phyloP scores from a whole-genome alignment of 2,888 invertebrate genomes.

The Pterobdella sp. region DNA sequence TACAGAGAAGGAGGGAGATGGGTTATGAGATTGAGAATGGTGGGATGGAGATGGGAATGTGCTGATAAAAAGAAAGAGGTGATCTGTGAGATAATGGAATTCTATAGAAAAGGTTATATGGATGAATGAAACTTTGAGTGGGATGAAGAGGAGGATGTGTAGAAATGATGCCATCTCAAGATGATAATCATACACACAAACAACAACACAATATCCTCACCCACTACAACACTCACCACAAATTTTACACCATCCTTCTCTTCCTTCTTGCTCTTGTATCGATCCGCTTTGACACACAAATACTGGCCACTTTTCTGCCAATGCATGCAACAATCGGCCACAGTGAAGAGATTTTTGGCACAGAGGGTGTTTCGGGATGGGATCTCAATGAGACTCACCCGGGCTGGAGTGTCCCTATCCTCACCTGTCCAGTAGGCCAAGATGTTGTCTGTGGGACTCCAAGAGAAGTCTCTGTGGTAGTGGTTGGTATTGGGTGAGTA shows the following conservation, averaged over 20 bases:
- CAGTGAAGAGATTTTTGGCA: constrained; percentile 91
- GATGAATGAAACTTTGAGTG: no score
- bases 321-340: constrained; percentile 93
- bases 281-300: constrained; percentile 86
- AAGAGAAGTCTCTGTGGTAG: constrained; percentile 72
- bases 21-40: no score
- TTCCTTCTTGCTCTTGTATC: constrained; percentile 76
- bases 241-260: constrained; percentile 63
- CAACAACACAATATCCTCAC: no score
- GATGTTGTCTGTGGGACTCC: constrained; percentile 94
- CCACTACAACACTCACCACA: constrained; percentile 6
- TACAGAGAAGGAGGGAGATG: constrained; percentile 40
- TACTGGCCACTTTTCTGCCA: constrained; percentile 93
- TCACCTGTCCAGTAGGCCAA: constrained; percentile 98
- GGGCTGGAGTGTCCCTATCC: constrained; percentile 80
- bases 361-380: constrained; percentile 62
- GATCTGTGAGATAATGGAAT: no score
- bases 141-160: no score
- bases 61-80: no score
- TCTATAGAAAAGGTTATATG: no score
- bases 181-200: no score
- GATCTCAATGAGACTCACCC: constrained; percentile 83
- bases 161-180: no score
- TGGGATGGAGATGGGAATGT: neutral
- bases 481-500: neutral